These are phyloP conservation scores for Plutomurus gul DNA, from an alignment of 1,140 invertebrate genomes.

Conservation along the genomic window DNA sequence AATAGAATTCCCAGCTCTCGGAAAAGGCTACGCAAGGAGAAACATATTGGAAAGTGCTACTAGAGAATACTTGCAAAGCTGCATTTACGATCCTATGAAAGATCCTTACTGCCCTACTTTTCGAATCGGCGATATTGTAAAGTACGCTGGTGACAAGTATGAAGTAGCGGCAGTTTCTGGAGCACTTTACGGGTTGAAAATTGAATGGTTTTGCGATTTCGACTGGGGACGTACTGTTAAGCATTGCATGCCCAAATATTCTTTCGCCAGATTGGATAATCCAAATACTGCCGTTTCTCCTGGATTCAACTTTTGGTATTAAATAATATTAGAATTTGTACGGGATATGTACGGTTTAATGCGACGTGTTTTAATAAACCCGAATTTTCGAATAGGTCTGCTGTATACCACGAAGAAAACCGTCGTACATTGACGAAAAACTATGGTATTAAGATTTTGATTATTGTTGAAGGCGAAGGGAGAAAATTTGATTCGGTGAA, in stretches of 20 bases:
- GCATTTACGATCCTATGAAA: constrained; percentile 56
- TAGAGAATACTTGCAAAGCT: constrained; percentile 57
- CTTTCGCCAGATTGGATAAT: constrained; percentile 60
- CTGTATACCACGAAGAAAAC: constrained; percentile 50
- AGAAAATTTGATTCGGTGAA: constrained; percentile 62
- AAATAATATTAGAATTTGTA: no score
- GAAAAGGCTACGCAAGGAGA: constrained; percentile 54
- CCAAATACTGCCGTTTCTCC: constrained; percentile 54
- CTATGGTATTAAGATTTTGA: constrained; percentile 62
- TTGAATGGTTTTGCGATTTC: constrained; percentile 64
- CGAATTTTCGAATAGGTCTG: constrained; percentile 12
- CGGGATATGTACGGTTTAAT: no score
- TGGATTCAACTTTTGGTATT: constrained; percentile 59
- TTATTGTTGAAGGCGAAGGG: constrained; percentile 61
- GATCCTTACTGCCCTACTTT: constrained; percentile 63
- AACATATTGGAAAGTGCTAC: constrained; percentile 60
- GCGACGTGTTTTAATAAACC: no score
- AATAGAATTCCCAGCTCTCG: constrained; percentile 60
- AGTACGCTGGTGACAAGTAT: constrained; percentile 57
- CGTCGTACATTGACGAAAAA: constrained; percentile 59
- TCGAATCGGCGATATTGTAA: constrained; percentile 59
- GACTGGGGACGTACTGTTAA: constrained; percentile 57
- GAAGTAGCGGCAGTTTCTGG: constrained; percentile 53
- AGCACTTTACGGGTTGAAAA: constrained; percentile 60
- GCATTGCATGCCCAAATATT: constrained; percentile 62